phyloP scores from a whole-genome alignment of 2,113 vertebrate genomes.

The Colaptes auratus region DNA sequence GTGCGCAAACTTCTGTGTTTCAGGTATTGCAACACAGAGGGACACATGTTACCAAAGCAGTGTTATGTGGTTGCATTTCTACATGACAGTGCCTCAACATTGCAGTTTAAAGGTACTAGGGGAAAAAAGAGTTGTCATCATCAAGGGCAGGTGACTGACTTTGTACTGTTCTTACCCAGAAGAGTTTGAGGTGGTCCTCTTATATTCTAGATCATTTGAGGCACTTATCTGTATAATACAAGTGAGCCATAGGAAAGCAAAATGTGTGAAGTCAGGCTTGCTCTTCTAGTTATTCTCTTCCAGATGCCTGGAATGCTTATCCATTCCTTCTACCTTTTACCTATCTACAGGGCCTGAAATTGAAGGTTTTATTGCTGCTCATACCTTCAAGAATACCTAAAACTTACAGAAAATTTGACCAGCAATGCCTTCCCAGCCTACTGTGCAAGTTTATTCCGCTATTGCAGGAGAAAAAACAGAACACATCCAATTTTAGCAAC shows the following conservation, averaged over 20 bases:
- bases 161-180: background rate
- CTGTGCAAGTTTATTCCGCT: background rate
- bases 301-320: background rate
- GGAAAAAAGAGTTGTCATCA: background rate
- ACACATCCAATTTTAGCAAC: background rate
- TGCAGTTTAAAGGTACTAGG: background rate
- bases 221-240: background rate
- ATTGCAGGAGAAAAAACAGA: background rate
- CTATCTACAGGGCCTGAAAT: background rate
- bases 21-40: conserved; percentile 35
- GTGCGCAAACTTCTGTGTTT: conserved; percentile 20
- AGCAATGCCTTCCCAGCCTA: background rate
- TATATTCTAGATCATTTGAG: background rate
- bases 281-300: background rate
- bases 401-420: background rate
- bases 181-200: background rate
- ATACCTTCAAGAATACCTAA: background rate
- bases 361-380: background rate
- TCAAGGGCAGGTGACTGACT: background rate
- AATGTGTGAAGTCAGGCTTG: background rate
- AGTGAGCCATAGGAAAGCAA: background rate
- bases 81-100: background rate
- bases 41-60: background rate
- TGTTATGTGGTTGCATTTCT: background rate
- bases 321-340: background rate